Evolutionary conservation across 1,140 invertebrate species (phyloP).

Genomic region (Brachionus plicatilis): DNA sequence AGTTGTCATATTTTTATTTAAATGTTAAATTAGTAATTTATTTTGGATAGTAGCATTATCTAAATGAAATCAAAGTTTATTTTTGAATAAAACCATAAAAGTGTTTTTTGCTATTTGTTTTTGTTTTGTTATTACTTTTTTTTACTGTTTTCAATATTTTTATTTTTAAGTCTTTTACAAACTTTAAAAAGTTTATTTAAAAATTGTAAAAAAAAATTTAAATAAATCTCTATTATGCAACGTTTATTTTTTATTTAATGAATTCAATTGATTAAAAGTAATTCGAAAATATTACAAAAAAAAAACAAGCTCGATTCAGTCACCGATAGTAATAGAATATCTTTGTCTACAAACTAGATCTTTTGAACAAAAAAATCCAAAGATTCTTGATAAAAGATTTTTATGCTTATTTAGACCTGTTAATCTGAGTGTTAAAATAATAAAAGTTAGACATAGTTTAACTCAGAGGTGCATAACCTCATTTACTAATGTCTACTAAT

Average conservation of each 20-base stretch:
- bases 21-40: background rate
- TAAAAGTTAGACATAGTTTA: background rate
- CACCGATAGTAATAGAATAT: too few species aligned
- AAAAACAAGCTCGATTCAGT: too few species aligned
- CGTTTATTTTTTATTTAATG: too few species aligned
- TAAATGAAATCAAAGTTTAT: background rate
- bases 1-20: too few species aligned
- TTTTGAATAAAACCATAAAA: background rate
- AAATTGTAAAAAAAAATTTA: too few species aligned
- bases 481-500: background rate
- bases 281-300: too few species aligned
- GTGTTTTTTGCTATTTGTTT: background rate
- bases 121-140: background rate
- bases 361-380: too few species aligned
- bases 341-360: too few species aligned
- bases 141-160: background rate
- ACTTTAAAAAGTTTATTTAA: too few species aligned
- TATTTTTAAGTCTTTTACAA: background rate
- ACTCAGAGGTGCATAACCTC: background rate
- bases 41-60: background rate
- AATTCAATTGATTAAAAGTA: too few species aligned
- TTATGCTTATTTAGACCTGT: background rate
- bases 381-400: background rate
- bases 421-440: background rate
- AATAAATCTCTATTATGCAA: too few species aligned